A percentile compares a stretch with the other conserved stretches of the same genome.
Evolutionary conservation across 2,888 invertebrate species (phyloP).

Genomic region (Argynnis bischoffii): DNA sequence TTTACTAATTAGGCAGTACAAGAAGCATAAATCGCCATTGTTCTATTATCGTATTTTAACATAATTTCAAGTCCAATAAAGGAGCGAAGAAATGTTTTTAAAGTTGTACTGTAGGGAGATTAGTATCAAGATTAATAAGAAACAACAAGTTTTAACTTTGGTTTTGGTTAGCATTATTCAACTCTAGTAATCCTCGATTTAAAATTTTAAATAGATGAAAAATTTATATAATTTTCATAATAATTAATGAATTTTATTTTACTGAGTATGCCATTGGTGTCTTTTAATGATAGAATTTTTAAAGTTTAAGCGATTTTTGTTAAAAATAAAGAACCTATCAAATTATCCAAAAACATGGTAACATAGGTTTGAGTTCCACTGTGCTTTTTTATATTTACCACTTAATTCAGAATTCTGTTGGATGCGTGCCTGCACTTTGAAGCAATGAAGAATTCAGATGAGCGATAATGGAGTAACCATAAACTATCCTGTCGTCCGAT

Average conservation of each 20-base stretch:
- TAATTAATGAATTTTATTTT: too few species aligned
- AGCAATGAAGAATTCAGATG: constrained; percentile 59
- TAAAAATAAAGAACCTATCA: too few species aligned
- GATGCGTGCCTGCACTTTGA: constrained; percentile 34
- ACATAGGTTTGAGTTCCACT: too few species aligned
- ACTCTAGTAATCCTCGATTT: too few species aligned
- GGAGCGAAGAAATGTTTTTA: constrained; percentile 1
- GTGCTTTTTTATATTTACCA: background rate
- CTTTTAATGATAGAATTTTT: too few species aligned
- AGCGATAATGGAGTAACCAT: constrained; percentile 63
- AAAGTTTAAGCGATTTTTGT: too few species aligned
- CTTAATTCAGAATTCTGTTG: background rate
- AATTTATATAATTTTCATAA: too few species aligned
- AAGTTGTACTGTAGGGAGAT: background rate
- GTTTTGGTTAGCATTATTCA: too few species aligned
- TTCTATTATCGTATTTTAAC: constrained; percentile 9
- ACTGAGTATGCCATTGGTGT: too few species aligned
- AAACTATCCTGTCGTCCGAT: constrained; percentile 68
- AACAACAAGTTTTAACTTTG: too few species aligned
- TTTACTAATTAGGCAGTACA: background rate
- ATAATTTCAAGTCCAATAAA: constrained; percentile 8
- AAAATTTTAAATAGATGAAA: too few species aligned
- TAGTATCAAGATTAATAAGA: constrained; percentile 4
- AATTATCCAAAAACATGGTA: too few species aligned
- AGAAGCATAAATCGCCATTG: constrained; percentile 8